A percentile compares a stretch with the other conserved stretches of the same genome.
These are phyloP conservation scores for Micronycteris hirsuta DNA, from an alignment of 2,113 vertebrate genomes.

Conservation along the genomic window DNA sequence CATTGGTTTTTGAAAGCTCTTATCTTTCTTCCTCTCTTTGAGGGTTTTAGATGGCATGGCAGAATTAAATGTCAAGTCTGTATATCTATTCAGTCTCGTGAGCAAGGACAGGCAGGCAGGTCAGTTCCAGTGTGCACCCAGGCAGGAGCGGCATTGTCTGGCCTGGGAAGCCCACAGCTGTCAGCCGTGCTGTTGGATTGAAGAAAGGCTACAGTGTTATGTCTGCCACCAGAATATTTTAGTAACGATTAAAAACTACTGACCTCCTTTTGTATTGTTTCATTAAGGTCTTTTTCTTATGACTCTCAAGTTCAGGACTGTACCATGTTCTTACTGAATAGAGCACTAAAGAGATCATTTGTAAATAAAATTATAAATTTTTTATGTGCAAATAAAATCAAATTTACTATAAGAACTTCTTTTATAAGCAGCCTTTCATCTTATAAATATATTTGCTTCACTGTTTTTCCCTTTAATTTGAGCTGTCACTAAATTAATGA, in stretches of 20 bases:
- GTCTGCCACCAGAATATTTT: constrained; percentile 76
- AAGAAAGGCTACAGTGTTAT: constrained; percentile 62
- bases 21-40: neutral
- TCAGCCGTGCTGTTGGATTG: constrained; percentile 81
- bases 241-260: constrained; percentile 51
- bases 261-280: constrained; percentile 40
- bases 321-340: neutral
- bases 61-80: constrained; percentile 58
- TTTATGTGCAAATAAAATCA: neutral
- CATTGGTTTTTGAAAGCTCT: constrained; percentile 65
- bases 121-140: constrained; percentile 79
- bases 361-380: neutral
- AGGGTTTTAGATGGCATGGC: constrained; percentile 60
- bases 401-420: neutral
- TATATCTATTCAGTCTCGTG: constrained; percentile 82
- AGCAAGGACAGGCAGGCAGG: constrained; percentile 81
- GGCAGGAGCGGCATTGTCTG: constrained; percentile 85
- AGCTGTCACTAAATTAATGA: constrained; percentile 8
- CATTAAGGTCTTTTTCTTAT: neutral
- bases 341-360: neutral
- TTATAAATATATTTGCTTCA: neutral
- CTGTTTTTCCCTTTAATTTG: constrained; percentile 10
- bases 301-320: neutral
- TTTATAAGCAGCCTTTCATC: constrained; percentile 7
- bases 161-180: constrained; percentile 91